Conservation (phyloP, 2,888 invertebrate species). For the Zootermopsis nevadensis region DNA sequence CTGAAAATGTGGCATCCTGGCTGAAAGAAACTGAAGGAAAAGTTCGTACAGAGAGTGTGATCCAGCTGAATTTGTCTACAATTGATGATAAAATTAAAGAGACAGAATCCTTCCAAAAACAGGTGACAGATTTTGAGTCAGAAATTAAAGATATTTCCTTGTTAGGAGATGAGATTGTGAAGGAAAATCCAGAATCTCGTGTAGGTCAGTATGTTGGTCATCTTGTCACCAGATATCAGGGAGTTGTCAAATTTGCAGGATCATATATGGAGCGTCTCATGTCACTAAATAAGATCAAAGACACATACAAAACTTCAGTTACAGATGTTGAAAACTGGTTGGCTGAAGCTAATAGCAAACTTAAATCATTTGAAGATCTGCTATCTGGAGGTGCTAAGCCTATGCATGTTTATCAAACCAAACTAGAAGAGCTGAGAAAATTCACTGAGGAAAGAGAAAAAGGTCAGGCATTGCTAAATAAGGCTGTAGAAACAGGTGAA, state of each 20-base stretch:
- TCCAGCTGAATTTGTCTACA: conserved; percentile 75
- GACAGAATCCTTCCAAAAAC: conserved; percentile 71
- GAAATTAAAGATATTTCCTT: conserved; percentile 75
- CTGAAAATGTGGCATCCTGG: conserved; percentile 81
- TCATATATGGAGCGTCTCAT: conserved; percentile 78
- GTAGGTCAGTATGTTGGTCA: conserved; percentile 85
- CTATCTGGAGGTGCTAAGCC: conserved; percentile 79
- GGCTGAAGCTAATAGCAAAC: conserved; percentile 77
- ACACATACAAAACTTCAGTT: conserved; percentile 74
- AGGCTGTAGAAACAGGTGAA: conserved; percentile 88
- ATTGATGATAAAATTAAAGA: conserved; percentile 78
- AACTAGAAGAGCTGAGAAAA: conserved; percentile 80
- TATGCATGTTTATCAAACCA: conserved; percentile 72
- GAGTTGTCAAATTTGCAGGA: conserved; percentile 76
- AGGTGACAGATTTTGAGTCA: conserved; percentile 73
- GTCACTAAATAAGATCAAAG: conserved; percentile 77
- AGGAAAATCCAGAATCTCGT: conserved; percentile 84
- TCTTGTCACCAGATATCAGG: conserved; percentile 79
- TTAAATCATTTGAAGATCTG: conserved; percentile 74
- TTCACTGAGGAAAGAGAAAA: conserved; percentile 80
- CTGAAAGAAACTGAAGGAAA: conserved; percentile 82
- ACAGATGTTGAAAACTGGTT: conserved; percentile 84
- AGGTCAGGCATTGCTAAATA: conserved; percentile 82
- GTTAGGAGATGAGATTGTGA: conserved; percentile 77
- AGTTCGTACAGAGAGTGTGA: conserved; percentile 78